Percentiles rank a stretch among this genome's conserved stretches.
Conservation (phyloP, 2,113 vertebrate species). For the Baryphthengus martii region DNA sequence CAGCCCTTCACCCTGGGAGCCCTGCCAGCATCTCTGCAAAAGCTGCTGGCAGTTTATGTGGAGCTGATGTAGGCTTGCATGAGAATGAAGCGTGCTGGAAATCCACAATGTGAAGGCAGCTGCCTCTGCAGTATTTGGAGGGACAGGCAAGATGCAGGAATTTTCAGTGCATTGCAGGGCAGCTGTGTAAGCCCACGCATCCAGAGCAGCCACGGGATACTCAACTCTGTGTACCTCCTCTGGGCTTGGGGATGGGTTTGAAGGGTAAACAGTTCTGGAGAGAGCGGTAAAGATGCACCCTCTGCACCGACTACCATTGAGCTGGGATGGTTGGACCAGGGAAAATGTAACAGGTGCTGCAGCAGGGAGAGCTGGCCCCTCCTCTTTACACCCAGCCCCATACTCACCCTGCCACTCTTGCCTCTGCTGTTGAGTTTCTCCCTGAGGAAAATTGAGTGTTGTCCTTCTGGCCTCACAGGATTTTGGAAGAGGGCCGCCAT, state of each 20-base stretch:
- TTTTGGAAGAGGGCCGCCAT: slow-evolving; percentile 40
- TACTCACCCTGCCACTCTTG: slow-evolving; percentile 34
- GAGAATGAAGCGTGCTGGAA: slow-evolving; percentile 21
- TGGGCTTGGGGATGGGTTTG: neutral
- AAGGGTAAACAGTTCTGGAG: neutral
- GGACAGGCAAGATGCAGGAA: neutral
- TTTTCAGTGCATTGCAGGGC: neutral
- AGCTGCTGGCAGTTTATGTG: neutral
- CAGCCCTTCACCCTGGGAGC: neutral
- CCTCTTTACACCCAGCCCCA: neutral
- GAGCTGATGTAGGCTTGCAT: neutral
- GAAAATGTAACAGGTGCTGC: neutral
- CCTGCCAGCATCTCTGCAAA: neutral
- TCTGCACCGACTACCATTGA: neutral
- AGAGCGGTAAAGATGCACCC: neutral
- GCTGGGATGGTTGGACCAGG: neutral
- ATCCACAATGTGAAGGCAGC: neutral
- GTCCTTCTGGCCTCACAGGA: slow-evolving; percentile 17
- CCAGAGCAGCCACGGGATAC: rapidly evolving
- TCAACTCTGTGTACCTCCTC: neutral
- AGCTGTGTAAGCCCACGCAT: neutral
- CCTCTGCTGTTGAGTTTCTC: neutral
- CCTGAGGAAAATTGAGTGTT: slow-evolving; percentile 10
- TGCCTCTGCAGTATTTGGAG: neutral
- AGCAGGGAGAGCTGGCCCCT: neutral